Base-by-base conservation (phyloP, 2,888 invertebrate species). In the Macropis europaea region DNA sequence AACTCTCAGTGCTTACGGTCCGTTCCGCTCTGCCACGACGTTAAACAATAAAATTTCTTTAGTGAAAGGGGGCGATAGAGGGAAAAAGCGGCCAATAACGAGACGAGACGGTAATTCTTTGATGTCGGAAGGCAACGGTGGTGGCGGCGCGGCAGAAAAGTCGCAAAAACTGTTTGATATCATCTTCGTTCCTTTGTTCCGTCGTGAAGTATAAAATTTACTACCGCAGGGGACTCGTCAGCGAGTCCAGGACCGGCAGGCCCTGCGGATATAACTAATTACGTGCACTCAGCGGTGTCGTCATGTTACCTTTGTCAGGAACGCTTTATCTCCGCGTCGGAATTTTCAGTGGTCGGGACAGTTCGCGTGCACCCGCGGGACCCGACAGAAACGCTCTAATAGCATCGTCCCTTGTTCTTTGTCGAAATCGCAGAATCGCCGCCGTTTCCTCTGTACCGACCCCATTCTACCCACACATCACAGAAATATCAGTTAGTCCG, bases 201-300 rank as follows among this genome's bases (percentile, higher is more conserved):
- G 42, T 17, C 52, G 63, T 40, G 38, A 77, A 66, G 77, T 80
- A 77, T 73, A 78, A 80, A 80, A 81, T 81, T 80, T 63, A 70
- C 73, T 76, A 76, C 77, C 77, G 68, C 66, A 50, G 59, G 74
- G 67, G 61, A 78, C 69, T 76, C 71, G 68, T 73, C 70, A 66
- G 68, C 43, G 63, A 43, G 47, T 64, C 42, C n/a, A n/a, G n/a
- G n/a, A n/a, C n/a, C n/a, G 47, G 62, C 45, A 71, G 66, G 64
- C 72, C 77, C 78, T 71, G 62, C 73, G 78, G 81, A 80, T 78
- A 80, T 80, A 81, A 78, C 81, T 80, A 80, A 80, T 80, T 80
- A 81, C 73, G 71, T 67, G 78, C 78, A 81, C 78, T 80, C 78
- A 69, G 67, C 66, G 66, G 71, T 76, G 72, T 69, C 72, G 69